These are phyloP conservation scores for Lissonota sp. DNA, from an alignment of 2,888 invertebrate species.

Conservation along the genomic window DNA sequence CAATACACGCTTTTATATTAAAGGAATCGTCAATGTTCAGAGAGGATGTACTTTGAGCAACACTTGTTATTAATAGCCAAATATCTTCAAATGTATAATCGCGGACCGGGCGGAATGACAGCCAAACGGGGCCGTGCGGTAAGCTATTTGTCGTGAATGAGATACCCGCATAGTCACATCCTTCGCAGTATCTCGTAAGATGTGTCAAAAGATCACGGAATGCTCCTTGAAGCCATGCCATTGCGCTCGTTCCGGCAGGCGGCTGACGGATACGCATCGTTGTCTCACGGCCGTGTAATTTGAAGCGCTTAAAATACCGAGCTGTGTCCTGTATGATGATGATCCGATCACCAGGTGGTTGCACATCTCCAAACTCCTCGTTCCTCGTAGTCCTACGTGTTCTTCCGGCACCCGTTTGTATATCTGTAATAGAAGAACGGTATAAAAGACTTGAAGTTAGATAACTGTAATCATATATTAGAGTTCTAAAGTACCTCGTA, in stretches of 20 bases:
- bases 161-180: conserved; percentile 1
- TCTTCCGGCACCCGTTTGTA: not conserved
- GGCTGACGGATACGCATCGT: conserved; percentile 16
- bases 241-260: not conserved
- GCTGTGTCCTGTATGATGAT: not conserved
- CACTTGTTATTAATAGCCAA: conserved; percentile 4
- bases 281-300: not conserved
- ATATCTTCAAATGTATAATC: conserved; percentile 8
- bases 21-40: conserved; percentile 4
- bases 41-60: conserved; percentile 3
- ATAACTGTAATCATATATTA: not conserved
- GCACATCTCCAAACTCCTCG: not conserved
- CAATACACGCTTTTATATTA: conserved; percentile 3
- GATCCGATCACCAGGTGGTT: no score
- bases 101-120: not conserved
- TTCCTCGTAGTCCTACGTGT: not conserved
- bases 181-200: not conserved
- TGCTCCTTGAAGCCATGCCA: not conserved
- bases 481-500: not conserved
- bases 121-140: conserved; percentile 1
- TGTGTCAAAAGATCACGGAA: conserved; percentile 5
- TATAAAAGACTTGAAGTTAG: not conserved
- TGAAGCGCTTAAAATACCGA: not conserved
- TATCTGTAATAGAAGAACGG: not conserved
- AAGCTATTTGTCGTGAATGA: conserved; percentile 3